phyloP scores from a whole-genome alignment of 2,113 vertebrate species.

The Clarias gariepinus region DNA sequence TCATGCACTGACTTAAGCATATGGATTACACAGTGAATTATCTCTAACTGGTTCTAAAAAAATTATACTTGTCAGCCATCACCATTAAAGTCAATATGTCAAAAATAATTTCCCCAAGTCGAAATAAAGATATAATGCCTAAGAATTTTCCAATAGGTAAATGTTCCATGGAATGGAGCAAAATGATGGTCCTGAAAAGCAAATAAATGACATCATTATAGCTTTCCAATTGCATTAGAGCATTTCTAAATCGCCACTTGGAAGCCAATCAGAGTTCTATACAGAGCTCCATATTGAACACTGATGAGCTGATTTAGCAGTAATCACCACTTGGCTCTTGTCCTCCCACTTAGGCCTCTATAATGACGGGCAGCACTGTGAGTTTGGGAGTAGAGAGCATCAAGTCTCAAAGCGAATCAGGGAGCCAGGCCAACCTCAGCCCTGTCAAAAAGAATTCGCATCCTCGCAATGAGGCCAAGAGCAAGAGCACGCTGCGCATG shows the following conservation, averaged over 20 bases:
- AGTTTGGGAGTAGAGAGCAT: constrained; percentile 81
- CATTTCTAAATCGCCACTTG: constrained; percentile 16
- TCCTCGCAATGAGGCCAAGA: constrained; percentile 66
- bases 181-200: constrained; percentile 9
- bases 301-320: not conserved
- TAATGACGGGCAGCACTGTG: constrained; percentile 91
- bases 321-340: not conserved
- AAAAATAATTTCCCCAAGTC: not conserved
- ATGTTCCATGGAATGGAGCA: not conserved
- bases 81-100: not conserved
- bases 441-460: constrained; percentile 72
- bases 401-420: constrained; percentile 74
- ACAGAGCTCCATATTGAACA: constrained; percentile 23
- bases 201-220: constrained; percentile 15
- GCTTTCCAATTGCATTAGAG: constrained; percentile 22
- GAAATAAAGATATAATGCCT: not conserved
- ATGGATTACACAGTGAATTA: too few species aligned
- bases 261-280: constrained; percentile 13
- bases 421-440: constrained; percentile 71
- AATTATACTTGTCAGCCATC: not conserved
- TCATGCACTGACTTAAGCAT: not conserved
- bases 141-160: not conserved
- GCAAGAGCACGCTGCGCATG: constrained; percentile 69
- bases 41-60: not conserved
- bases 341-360: constrained; percentile 79